Percentiles rank a stretch among this genome's conserved stretches.
Conservation (phyloP, 2,113 vertebrate species). For the Xenopus tropicalis region UCB_Xtro_10.0 CM004451.2:14196501-14197000, state of each 20-base stretch:
- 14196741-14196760: slow-evolving; percentile 84
- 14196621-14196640: neutral
- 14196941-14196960: too few relatives aligned
- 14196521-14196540: neutral
- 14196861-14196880: too few relatives aligned
- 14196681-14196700: slow-evolving; percentile 17
- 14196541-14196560: neutral
- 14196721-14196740: slow-evolving; percentile 73
- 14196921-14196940: too few relatives aligned
- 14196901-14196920: too few relatives aligned
- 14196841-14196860: too few relatives aligned
- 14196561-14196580: too few relatives aligned
- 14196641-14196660: slow-evolving; percentile 12
- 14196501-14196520: too few relatives aligned
- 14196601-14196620: too few relatives aligned
- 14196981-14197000: too few relatives aligned
- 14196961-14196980: too few relatives aligned
- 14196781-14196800: slow-evolving; percentile 94
- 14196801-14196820: slow-evolving; percentile 61
- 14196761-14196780: slow-evolving; percentile 90
- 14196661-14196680: neutral
- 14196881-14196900: too few relatives aligned
- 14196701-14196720: slow-evolving; percentile 17
- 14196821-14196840: neutral
- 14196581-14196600: too few relatives aligned